These are phyloP conservation scores for Bilobella aurantiaca DNA, from an alignment of 1,140 invertebrate species.

Conservation along the genomic window DNA sequence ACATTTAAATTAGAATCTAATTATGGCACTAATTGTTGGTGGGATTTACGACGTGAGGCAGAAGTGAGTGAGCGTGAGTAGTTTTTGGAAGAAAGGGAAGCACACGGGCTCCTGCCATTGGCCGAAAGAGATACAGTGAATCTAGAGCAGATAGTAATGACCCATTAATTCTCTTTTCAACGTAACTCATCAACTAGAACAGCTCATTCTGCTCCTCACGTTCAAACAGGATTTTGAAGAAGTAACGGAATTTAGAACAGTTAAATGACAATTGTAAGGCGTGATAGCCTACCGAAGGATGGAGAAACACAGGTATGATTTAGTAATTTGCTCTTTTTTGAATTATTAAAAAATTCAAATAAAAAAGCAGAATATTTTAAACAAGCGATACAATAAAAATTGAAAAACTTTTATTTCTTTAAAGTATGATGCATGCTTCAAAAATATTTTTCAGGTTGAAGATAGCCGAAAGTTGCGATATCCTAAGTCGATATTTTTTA, in stretches of 20 bases:
- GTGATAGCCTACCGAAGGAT: not conserved
- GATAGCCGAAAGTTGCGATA: slow-evolving; percentile 60
- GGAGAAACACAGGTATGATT: no score
- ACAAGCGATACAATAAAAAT: not conserved
- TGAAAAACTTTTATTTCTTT: not conserved
- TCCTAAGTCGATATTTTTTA: slow-evolving; percentile 81
- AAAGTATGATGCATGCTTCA: not conserved
- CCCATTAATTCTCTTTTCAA: not conserved
- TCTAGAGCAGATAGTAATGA: not conserved
- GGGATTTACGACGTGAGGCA: no score
- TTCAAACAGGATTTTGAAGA: no score
- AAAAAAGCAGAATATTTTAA: not conserved
- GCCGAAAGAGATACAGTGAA: not conserved
- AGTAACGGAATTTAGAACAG: no score
- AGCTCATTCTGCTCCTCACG: no score
- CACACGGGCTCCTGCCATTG: no score
- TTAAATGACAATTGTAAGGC: no score
- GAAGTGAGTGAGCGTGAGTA: no score
- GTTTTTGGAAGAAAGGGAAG: no score
- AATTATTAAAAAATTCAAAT: no score
- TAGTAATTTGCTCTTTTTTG: no score
- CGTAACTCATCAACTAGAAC: no score
- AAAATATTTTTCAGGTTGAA: not conserved
- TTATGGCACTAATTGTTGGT: not conserved
- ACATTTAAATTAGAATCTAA: not conserved